Percentiles rank a stretch among this genome's conserved stretches.
Evolutionary conservation across 2,888 invertebrate genomes (phyloP).

Genomic region (Scaptomyza caliginosa): DNA sequence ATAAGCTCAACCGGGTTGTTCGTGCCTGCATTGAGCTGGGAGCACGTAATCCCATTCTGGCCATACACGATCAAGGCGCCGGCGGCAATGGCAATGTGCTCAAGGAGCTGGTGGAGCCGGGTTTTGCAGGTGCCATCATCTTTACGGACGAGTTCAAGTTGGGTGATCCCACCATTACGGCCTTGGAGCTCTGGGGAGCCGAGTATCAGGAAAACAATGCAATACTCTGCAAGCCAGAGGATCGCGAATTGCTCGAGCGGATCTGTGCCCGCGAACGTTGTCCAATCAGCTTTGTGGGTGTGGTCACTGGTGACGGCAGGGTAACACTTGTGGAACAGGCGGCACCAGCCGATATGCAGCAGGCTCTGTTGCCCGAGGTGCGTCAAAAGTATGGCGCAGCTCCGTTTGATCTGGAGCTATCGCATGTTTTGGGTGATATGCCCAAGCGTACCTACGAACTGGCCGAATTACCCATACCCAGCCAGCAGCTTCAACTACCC

Average conservation of each 20-base stretch:
- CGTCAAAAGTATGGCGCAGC: constrained; percentile 84
- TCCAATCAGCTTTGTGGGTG: constrained; percentile 96
- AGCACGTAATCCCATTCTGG: constrained; percentile 93
- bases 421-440: constrained; percentile 94
- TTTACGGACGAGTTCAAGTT: constrained; percentile 93
- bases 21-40: constrained; percentile 95
- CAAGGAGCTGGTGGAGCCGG: constrained; percentile 97
- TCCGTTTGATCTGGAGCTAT: constrained; percentile 95
- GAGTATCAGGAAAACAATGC: constrained; percentile 99
- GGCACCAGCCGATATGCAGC: constrained; percentile 83
- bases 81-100: constrained; percentile 99
- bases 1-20: constrained; percentile 97
- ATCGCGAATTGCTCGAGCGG: constrained; percentile 87
- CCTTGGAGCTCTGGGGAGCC: constrained; percentile 98
- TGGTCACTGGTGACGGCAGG: constrained; percentile 93
- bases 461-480: constrained; percentile 5
- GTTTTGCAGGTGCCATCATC: constrained; percentile 92
- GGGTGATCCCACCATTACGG: constrained; percentile 97
- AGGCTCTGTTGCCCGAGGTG: constrained; percentile 59
- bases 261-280: constrained; percentile 95
- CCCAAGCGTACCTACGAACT: constrained; percentile 88
- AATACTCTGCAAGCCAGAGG: constrained; percentile 89
- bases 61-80: constrained; percentile 99
- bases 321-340: constrained; percentile 88
- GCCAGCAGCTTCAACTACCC: constrained; percentile 83